Base-by-base conservation (phyloP, 2,888 invertebrate genomes). In the Drosophila heteroneura region DNA sequence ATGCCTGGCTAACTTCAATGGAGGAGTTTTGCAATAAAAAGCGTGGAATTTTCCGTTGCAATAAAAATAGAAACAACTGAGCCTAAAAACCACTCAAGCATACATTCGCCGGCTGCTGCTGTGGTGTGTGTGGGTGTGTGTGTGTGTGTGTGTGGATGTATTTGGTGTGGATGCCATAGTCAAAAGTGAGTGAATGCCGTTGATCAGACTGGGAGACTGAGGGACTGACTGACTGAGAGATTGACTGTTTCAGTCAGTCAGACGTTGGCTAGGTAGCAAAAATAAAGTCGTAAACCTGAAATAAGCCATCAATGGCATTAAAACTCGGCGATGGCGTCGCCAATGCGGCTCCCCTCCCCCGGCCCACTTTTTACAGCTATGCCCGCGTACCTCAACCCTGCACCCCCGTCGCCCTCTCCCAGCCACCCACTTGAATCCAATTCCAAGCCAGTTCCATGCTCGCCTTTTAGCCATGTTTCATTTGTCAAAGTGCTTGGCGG, bases 221-320 rank as follows among this genome's bases (percentile, higher is more conserved):
- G 16, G 19, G 63, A 41, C 32, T 6, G 49, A 39, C 12, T 22
- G 63, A 41, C 32, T 9, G 49, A 49, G 16, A 28, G 63, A 41
- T 32, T 56, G 54, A 67, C 14, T 33, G 57, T 53, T 33, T 49
- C 26, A 64, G 71, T 28, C 30, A 73, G 49, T 66, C 66, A 75
- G 72, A 67, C 82, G 72, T 79, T 84, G 82, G 76, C 84, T 84
- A 86, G 85, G 89, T 86, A 85, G 82, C 74, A 79, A 83, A 88
- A 88, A 88, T 86, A 89, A 89, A 89, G 89, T 89, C 88, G 90
- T 89, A 89, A 89, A 90, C 84, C 85, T 82, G 81, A 86, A 89
- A 86, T 89, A 90, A 89, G 88, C 90, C 90, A 89, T 89, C 88
- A 89, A 89, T 88, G 88, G 85, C 90, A 89, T 87, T 89, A 86